Base-by-base conservation (phyloP, 2,888 invertebrate species). In the Epistrophella euchroma region DNA sequence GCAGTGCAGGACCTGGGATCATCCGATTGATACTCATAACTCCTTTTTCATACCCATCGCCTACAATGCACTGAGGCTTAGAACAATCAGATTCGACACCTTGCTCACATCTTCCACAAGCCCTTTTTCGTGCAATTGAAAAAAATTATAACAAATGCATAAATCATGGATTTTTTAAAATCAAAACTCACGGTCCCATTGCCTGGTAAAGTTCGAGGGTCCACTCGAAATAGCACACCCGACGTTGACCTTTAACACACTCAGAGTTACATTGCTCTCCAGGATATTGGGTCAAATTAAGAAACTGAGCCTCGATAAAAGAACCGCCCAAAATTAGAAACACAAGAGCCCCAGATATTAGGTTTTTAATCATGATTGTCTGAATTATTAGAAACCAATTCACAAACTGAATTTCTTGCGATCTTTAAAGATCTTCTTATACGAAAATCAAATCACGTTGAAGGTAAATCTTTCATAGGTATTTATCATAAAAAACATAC, bases 1-100 rank as follows among this genome's bases (percentile, higher is more conserved):
- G 92, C 45, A 94, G 93, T 11, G 91, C 75, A 0, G 94, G 94
- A 25, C 93, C 94, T 0, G 94, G 93, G 52, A 94, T 88, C 88
- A 91, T 90, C 35, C 94, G 90, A 90, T 94, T 94, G 35, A 93
- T 92, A 10, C 93, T 91, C 85, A 93, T 90, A 2, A 94, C 90
- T 0, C 92, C 92, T 45, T 93, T 91, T 84, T 92, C 91, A n/a
- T 91, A 88, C 2, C 94, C 94, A 89, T 94, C 93, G 0, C 91
- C 93, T 0, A 93, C 87, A 25, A 94, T 90, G 88, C 94, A 94
- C 89, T 93, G 93, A 1, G 92, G 91, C 17, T 91, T 88, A 52
- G 88, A 88, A 87, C 94, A 94, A 88, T 93, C 93, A 2, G 90
- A 88, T 9, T 58, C 52, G 4, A 88, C 88, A n/a, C 90, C 89